Percentiles rank a stretch among this genome's conserved stretches.
phyloP scores from a whole-genome alignment of 2,797 vertebrate genomes.

The Xiphophorus birchmanni region DNA sequence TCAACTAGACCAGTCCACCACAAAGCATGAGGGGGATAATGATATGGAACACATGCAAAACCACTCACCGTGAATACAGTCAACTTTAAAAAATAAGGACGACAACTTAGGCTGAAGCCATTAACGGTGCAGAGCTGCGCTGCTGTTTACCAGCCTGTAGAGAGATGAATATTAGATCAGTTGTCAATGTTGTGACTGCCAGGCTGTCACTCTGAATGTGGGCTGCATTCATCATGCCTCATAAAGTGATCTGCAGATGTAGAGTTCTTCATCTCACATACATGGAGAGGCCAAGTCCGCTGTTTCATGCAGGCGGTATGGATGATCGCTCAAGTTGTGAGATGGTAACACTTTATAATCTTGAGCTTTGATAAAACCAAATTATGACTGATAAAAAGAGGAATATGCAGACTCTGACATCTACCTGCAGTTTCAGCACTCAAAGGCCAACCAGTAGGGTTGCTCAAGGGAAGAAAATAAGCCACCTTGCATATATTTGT shows the following conservation, averaged over 20 bases:
- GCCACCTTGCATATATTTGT: neutral
- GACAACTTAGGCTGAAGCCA: conserved; percentile 38
- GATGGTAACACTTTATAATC: neutral
- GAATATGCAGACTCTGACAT: neutral
- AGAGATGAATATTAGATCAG: conserved; percentile 60
- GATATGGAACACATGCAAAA: conserved; percentile 28
- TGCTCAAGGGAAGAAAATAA: neutral
- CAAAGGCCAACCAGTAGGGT: neutral
- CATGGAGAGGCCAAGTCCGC: conserved; percentile 1
- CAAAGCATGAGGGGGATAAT: conserved; percentile 58
- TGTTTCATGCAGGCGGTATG: conserved; percentile 8
- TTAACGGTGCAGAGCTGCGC: conserved; percentile 15
- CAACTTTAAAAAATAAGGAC: conserved; percentile 36
- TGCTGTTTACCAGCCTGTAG: conserved; percentile 31
- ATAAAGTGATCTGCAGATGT: conserved; percentile 17
- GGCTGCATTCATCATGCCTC: conserved; percentile 66
- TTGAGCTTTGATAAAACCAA: neutral
- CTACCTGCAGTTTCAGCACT: neutral
- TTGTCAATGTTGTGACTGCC: conserved; percentile 56
- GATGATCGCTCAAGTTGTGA: conserved; percentile 7
- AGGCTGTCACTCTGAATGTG: conserved; percentile 65
- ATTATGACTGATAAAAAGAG: neutral
- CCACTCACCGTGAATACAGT: conserved; percentile 27
- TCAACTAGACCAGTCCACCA: conserved; percentile 65
- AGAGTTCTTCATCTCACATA: conserved; percentile 44